Evolutionary conservation across 2,888 invertebrate species (phyloP), one percentile per base, ranked within the genome.

Genomic region (Hesperia comma): DNA sequence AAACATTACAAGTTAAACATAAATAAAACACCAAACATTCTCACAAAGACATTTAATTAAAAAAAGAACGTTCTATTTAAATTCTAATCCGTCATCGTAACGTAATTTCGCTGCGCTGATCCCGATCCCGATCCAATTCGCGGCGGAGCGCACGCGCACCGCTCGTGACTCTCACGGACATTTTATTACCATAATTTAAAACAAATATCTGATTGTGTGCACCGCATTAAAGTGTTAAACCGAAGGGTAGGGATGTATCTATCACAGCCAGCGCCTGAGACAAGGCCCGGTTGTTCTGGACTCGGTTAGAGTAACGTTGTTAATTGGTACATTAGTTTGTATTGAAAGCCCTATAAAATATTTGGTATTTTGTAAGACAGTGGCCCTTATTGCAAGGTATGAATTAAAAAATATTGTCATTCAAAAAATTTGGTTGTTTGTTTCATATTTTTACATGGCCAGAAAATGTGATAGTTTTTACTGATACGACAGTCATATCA

Each of bases 141-240:
- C 84, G 79, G 81, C 80, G 77, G 75, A 75, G 83, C 83, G 87
- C 89, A 79, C 85, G 88, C 87, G 85, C 86, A 80, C 81, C 80
- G 88, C 84, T 89, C 93, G 93, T 93, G 93, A 93, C 93, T 91
- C 83, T 83, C 84, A 80, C 92, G 82, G 93, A 93, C 93, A 88
- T 92, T 93, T 93, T 93, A 93, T 93, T 93, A 93, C 93, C 93
- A 93, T 93, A 93, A 93, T 93, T 93, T 93, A 93, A 93, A 93
- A 93, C 93, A 93, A 93, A 93, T 93, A 93, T 93, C 93, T 93
- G 93, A 93, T 93, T 93, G 92, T 93, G 88, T 90, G 91, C 88
- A 88, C 87, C 83, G 85, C 90, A 92, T 92, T 93, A 92, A 91
- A 93, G 93, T 92, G 93, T 92, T 92, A 91, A 92, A 86, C 85